Evolutionary conservation across 2,888 invertebrate species (phyloP).

Genomic region (Synanthedon andrenaeformis): DNA sequence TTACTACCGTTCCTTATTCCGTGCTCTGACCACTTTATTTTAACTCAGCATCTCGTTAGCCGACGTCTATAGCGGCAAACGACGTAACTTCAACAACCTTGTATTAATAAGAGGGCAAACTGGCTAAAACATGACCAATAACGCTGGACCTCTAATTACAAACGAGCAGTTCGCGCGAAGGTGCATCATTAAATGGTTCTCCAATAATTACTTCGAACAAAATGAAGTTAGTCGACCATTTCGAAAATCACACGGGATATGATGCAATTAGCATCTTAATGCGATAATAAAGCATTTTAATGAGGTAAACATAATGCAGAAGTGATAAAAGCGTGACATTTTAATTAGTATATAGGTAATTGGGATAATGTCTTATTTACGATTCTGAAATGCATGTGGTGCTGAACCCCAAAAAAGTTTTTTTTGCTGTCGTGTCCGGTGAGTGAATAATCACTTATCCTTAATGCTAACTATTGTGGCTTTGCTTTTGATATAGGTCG

Average conservation of each 20-base stretch:
- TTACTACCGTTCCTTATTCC: background rate
- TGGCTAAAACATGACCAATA: conserved; percentile 2
- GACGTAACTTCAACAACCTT: conserved; percentile 22
- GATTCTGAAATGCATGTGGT: too few species aligned
- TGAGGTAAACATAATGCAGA: too few species aligned
- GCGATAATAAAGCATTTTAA: background rate
- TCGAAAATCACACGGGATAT: conserved; percentile 10
- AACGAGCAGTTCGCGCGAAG: background rate
- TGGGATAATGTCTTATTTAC: too few species aligned
- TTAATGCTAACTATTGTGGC: too few species aligned
- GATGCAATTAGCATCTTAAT: background rate
- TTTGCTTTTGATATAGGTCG: too few species aligned
- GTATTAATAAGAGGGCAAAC: conserved; percentile 21
- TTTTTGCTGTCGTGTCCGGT: too few species aligned
- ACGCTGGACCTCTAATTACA: background rate
- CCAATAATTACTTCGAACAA: conserved; percentile 24
- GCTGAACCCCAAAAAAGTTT: too few species aligned
- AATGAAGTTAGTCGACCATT: conserved; percentile 25
- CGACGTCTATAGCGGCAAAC: conserved; percentile 10
- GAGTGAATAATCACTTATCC: too few species aligned
- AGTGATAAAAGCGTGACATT: too few species aligned
- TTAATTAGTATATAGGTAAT: too few species aligned
- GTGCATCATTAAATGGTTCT: conserved; percentile 9
- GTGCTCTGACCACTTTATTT: conserved; percentile 12
- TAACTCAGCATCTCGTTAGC: conserved; percentile 19